Percentiles rank a stretch among this genome's conserved stretches.
Conservation (phyloP, 1,140 invertebrate genomes). For the Drosophila nikananu region DNA sequence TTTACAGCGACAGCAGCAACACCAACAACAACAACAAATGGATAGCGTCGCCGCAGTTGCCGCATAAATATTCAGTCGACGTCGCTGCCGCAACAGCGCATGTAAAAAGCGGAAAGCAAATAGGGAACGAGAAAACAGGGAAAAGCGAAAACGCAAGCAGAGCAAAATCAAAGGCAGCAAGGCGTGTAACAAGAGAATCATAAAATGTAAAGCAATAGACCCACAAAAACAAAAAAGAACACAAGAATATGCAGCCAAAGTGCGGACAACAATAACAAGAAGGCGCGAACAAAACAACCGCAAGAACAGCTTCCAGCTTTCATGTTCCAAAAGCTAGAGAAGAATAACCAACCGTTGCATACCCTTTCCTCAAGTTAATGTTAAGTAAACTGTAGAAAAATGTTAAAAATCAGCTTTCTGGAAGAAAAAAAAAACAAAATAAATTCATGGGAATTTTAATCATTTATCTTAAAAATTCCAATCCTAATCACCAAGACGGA, state of each 20-base stretch:
- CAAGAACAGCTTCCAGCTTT: conserved; percentile 22
- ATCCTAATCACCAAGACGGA: too few relatives aligned
- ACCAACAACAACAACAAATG: conserved; percentile 39
- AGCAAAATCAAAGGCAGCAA: conserved; percentile 65
- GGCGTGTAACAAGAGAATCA: conserved; percentile 73
- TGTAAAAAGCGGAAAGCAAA: conserved; percentile 37
- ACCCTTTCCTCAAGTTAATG: neutral
- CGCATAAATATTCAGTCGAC: conserved; percentile 63
- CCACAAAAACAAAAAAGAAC: conserved; percentile 16
- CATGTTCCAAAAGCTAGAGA: conserved; percentile 14
- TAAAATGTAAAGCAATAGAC: conserved; percentile 62
- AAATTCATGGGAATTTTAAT: too few relatives aligned
- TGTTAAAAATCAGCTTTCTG: too few relatives aligned
- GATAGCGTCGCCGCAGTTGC: conserved; percentile 28
- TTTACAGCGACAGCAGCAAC: conserved; percentile 67
- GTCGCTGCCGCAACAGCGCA: conserved; percentile 34
- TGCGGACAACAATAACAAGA: conserved; percentile 33
- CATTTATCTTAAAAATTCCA: too few relatives aligned
- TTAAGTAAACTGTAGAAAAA: too few relatives aligned
- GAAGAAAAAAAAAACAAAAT: too few relatives aligned
- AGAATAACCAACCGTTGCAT: neutral
- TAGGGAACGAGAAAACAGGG: conserved; percentile 7
- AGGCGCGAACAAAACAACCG: conserved; percentile 27
- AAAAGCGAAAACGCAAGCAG: conserved; percentile 26
- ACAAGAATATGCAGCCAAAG: conserved; percentile 38